These are phyloP conservation scores for Lasioglossum morio DNA, from an alignment of 2,888 invertebrate genomes.

Conservation along the genomic window DNA sequence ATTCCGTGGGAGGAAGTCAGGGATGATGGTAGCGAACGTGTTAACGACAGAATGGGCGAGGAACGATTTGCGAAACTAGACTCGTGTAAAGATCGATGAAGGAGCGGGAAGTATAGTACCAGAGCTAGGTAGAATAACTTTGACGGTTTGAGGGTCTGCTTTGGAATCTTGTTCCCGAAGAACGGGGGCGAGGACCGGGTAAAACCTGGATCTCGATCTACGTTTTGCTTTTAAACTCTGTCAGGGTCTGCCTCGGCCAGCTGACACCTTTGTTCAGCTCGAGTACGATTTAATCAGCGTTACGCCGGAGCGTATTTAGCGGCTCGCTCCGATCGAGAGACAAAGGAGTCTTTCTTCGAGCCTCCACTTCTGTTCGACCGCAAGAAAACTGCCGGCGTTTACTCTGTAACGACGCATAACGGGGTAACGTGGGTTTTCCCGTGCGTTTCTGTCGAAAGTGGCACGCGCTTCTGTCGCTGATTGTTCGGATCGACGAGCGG, in stretches of 20 bases:
- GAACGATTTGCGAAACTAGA: too few species aligned
- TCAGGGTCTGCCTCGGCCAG: neutral
- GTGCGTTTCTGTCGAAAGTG: neutral
- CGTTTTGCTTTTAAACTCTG: neutral
- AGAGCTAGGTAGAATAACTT: neutral
- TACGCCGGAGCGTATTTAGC: neutral
- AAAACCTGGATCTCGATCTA: neutral
- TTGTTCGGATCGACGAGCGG: neutral
- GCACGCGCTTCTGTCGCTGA: neutral
- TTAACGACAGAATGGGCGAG: too few species aligned
- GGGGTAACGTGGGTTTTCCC: neutral
- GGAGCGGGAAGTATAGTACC: too few species aligned
- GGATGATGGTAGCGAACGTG: too few species aligned
- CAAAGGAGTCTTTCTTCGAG: neutral
- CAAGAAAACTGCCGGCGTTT: neutral
- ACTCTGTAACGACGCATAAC: neutral
- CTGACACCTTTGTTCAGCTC: constrained; percentile 7
- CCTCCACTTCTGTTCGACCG: neutral
- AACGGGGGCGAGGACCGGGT: neutral
- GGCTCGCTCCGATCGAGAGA: constrained; percentile 3
- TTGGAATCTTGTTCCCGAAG: neutral
- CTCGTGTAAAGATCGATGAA: too few species aligned
- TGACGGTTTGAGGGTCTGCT: neutral
- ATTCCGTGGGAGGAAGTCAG: too few species aligned
- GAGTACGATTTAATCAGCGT: constrained; percentile 16